Evolutionary conservation across 2,797 vertebrate species (phyloP).

Genomic region (Picus viridis): DNA sequence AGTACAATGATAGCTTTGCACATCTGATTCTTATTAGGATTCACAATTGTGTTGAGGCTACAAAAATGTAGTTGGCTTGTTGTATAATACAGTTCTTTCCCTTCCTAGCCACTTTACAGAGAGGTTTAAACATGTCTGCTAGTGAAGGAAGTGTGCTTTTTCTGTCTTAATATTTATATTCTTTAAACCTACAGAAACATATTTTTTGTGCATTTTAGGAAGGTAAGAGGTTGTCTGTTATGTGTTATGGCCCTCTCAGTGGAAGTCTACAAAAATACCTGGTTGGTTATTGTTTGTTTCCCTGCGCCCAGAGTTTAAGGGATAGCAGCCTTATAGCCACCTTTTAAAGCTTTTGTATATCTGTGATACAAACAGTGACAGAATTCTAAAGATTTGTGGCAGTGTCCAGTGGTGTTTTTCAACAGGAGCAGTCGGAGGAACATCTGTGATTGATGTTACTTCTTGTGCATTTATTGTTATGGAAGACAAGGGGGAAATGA

Average conservation of each 20-base stretch:
- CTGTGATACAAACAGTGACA: neutral
- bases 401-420: neutral
- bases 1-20: constrained; percentile 42
- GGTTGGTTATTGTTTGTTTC: neutral
- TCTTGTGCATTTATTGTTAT: neutral
- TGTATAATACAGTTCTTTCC: constrained; percentile 8
- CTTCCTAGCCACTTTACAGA: neutral
- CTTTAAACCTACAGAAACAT: neutral
- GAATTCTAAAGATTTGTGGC: neutral
- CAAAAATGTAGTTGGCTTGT: neutral
- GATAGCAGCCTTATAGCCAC: neutral
- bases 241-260: neutral
- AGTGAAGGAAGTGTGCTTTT: neutral
- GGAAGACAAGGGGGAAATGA: neutral
- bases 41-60: constrained; percentile 29
- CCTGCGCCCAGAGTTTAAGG: too few relatives aligned
- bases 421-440: neutral
- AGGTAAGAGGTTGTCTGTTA: neutral
- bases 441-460: neutral
- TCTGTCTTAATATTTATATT: neutral
- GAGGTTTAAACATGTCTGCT: neutral
- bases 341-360: neutral
- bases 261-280: neutral
- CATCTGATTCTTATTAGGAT: constrained; percentile 51
- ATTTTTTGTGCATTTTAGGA: neutral